phyloP scores from a whole-genome alignment of 2,888 invertebrate genomes.

The Diplazon laetatorius region DNA sequence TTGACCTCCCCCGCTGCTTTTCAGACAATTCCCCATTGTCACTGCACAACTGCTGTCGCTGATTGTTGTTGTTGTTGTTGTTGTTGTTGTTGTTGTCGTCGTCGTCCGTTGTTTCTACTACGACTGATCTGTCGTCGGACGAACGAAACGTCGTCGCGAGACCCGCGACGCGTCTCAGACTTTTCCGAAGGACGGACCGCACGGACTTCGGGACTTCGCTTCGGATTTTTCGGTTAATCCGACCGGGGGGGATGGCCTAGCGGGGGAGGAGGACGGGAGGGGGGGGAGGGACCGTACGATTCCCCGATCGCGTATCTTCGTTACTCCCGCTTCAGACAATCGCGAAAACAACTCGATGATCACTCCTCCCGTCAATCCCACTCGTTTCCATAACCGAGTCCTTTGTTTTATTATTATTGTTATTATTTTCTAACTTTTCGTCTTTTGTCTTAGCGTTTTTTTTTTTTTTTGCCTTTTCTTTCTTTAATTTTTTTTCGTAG shows the following conservation, averaged over 20 bases:
- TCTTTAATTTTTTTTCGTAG: too few relatives aligned
- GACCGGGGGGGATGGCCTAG: not conserved
- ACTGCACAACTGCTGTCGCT: not conserved
- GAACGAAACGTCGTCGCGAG: too few relatives aligned
- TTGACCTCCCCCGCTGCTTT: conserved; percentile 82
- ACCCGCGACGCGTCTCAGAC: not conserved
- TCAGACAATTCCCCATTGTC: conserved; percentile 89
- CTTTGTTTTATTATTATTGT: conserved; percentile 10
- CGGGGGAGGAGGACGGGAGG: not conserved
- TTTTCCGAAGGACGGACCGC: not conserved
- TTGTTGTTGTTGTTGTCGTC: not conserved
- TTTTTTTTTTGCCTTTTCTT: not conserved
- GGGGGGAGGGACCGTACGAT: not conserved
- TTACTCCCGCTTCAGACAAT: conserved; percentile 14
- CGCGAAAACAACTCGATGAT: conserved; percentile 41
- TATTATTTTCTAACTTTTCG: not conserved
- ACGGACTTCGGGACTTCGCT: too few relatives aligned
- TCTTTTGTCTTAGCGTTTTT: too few relatives aligned
- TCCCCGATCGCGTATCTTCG: not conserved
- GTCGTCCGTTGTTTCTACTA: too few relatives aligned
- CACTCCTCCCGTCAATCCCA: conserved; percentile 28
- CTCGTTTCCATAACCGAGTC: conserved; percentile 45
- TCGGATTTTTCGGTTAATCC: conserved; percentile 4
- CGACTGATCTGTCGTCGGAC: too few relatives aligned
- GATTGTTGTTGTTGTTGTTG: not conserved